phyloP scores from a whole-genome alignment of 2,888 invertebrate species.

The Pimpla rufipes region DNA sequence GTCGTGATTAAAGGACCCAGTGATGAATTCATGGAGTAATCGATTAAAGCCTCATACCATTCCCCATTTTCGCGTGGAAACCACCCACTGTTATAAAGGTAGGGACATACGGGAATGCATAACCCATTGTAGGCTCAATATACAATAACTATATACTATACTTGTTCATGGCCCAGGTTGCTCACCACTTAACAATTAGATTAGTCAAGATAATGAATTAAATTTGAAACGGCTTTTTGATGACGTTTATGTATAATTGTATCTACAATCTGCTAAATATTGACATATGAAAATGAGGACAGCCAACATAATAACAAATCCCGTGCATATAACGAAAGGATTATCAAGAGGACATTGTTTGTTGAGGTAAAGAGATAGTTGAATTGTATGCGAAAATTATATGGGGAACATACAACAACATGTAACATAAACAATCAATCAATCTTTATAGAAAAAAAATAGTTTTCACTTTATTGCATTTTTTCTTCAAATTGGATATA shows the following conservation, averaged over 20 bases:
- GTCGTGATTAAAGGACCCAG: slow-evolving; percentile 50
- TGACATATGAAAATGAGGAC: background rate
- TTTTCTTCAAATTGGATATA: too few relatives aligned
- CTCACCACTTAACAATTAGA: slow-evolving; percentile 31
- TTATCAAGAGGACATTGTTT: background rate
- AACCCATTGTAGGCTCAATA: background rate
- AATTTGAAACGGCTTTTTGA: slow-evolving; percentile 33
- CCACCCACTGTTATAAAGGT: slow-evolving; percentile 26
- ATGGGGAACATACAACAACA: background rate
- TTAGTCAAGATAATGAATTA: slow-evolving; percentile 46
- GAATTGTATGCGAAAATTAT: background rate
- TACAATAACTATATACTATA: background rate
- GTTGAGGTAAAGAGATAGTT: background rate
- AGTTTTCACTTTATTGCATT: too few relatives aligned
- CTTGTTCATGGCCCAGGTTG: background rate
- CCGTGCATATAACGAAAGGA: too few relatives aligned
- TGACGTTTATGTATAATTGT: slow-evolving; percentile 3
- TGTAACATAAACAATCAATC: too few relatives aligned
- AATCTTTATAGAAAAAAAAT: too few relatives aligned
- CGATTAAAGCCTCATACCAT: slow-evolving; percentile 25
- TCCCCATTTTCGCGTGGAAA: background rate
- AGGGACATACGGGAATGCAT: slow-evolving; percentile 8
- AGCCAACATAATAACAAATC: background rate
- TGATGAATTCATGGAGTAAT: slow-evolving; percentile 55
- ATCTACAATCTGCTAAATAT: background rate